A percentile compares a stretch with the other conserved stretches of the same genome.
These are phyloP conservation scores for Chironomus tentans DNA, from an alignment of 2,888 invertebrate genomes.

Conservation along the genomic window DNA sequence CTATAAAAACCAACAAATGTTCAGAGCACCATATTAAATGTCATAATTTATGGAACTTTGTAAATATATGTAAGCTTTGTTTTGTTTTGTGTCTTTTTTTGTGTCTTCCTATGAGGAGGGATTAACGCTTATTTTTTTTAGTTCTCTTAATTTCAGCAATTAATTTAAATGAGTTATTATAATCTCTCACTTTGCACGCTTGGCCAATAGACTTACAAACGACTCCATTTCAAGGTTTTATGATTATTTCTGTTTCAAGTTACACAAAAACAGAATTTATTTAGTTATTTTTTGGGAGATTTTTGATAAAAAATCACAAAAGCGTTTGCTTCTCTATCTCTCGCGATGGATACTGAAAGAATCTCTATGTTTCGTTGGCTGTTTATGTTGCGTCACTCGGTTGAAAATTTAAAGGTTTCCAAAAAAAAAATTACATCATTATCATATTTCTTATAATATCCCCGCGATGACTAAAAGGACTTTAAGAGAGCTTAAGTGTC, in stretches of 20 bases:
- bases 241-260: too few species aligned
- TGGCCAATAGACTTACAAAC: background rate
- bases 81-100: constrained; percentile 6
- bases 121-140: background rate
- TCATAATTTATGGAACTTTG: constrained; percentile 18
- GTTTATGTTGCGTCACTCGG: too few species aligned
- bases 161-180: constrained; percentile 19
- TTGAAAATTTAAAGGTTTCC: background rate
- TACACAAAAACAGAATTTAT: background rate
- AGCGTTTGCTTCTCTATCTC: background rate
- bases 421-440: background rate
- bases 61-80: background rate
- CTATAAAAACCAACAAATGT: constrained; percentile 8
- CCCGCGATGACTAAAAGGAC: background rate
- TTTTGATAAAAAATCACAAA: background rate
- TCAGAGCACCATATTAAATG: constrained; percentile 3
- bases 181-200: background rate
- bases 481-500: background rate
- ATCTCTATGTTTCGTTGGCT: too few species aligned
- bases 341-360: background rate
- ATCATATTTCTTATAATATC: background rate
- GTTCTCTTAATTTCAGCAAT: constrained; percentile 17
- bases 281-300: background rate
- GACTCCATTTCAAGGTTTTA: background rate
- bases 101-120: background rate